A percentile compares a stretch with the other conserved stretches of the same genome.
phyloP scores from a whole-genome alignment of 1,140 invertebrate species.

The Brachionus rubens region DNA sequence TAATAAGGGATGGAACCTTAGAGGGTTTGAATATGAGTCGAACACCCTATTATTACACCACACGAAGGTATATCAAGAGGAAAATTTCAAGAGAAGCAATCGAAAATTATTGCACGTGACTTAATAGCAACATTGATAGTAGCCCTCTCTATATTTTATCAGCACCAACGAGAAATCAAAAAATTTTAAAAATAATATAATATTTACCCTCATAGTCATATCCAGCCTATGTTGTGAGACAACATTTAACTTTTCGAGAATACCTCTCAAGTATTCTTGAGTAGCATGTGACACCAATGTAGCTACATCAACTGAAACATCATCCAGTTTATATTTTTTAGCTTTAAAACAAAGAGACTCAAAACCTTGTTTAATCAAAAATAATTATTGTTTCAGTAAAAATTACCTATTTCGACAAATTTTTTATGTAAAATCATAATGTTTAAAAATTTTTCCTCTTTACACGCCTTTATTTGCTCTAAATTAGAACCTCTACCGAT shows the following conservation, averaged over 20 bases:
- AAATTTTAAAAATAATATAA: neutral
- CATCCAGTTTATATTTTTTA: slow-evolving; percentile 76
- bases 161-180: too few relatives aligned
- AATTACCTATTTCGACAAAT: slow-evolving; percentile 50
- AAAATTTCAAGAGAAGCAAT: too few relatives aligned
- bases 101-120: too few relatives aligned
- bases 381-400: neutral
- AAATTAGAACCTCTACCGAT: neutral
- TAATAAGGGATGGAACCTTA: too few relatives aligned
- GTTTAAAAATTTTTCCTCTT: slow-evolving; percentile 36
- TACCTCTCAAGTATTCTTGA: slow-evolving; percentile 83
- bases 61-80: too few relatives aligned
- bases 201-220: slow-evolving; percentile 67
- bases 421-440: slow-evolving; percentile 41
- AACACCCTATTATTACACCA: too few relatives aligned
- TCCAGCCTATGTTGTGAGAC: slow-evolving; percentile 91
- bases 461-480: slow-evolving; percentile 14
- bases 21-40: too few relatives aligned
- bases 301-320: slow-evolving; percentile 80
- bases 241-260: slow-evolving; percentile 85
- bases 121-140: too few relatives aligned
- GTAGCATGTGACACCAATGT: slow-evolving; percentile 88
- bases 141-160: too few relatives aligned
- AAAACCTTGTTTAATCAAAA: neutral
- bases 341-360: slow-evolving; percentile 57